Evolutionary conservation across 2,113 vertebrate genomes (phyloP).

Genomic region (Todiramphus saurophagus): DNA sequence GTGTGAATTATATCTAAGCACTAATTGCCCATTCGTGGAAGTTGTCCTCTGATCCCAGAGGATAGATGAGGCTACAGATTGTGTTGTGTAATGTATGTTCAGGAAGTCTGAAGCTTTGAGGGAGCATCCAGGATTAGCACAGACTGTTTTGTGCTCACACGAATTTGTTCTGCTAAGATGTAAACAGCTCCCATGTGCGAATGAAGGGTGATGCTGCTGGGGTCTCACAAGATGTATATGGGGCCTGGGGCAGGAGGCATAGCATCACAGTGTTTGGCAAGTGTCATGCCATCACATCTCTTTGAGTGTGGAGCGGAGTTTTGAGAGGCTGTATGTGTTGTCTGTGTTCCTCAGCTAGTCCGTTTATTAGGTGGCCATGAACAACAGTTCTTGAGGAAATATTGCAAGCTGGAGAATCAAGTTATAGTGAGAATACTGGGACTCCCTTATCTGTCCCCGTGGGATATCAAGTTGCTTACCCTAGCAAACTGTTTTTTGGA

Average conservation of each 20-base stretch:
- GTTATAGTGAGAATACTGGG: background rate
- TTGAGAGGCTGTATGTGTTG: background rate
- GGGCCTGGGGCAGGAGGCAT: background rate
- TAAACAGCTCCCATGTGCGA: background rate
- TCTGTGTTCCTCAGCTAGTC: background rate
- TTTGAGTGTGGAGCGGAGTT: background rate
- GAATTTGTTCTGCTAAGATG: background rate
- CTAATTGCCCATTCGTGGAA: background rate
- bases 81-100: background rate
- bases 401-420: background rate
- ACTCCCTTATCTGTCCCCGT: background rate
- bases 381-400: background rate
- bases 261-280: background rate
- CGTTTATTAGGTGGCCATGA: background rate
- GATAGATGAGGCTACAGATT: background rate
- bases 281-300: background rate
- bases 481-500: background rate
- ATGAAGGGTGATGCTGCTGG: background rate
- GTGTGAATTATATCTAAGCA: background rate
- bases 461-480: background rate
- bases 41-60: background rate
- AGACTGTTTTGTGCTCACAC: background rate
- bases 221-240: rapidly evolving
- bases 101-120: background rate
- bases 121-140: background rate